These are phyloP conservation scores for Saccostrea cuccullata DNA, from an alignment of 1,140 invertebrate genomes.

Conservation along the genomic window DNA sequence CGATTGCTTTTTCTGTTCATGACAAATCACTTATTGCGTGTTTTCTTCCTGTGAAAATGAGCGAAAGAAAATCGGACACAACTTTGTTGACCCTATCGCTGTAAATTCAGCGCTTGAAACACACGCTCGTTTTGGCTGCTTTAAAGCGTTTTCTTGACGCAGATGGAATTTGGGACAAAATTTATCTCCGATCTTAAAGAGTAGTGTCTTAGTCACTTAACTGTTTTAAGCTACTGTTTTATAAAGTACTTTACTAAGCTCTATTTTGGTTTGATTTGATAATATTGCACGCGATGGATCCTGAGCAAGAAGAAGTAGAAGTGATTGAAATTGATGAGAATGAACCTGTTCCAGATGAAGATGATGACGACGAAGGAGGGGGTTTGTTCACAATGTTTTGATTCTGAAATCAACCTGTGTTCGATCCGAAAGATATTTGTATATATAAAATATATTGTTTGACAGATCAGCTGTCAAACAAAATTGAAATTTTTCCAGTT, in stretches of 20 bases:
- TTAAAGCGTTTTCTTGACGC: no score
- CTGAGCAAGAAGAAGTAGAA: constrained; percentile 44
- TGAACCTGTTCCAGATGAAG: constrained; percentile 52
- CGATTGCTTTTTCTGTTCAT: neutral
- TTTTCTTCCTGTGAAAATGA: no score
- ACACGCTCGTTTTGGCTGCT: no score
- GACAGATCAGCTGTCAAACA: neutral
- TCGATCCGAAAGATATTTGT: neutral
- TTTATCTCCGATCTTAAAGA: no score
- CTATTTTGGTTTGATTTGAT: neutral
- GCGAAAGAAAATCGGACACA: no score
- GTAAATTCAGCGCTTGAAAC: no score
- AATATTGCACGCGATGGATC: neutral
- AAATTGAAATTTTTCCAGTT: neutral
- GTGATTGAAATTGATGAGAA: constrained; percentile 57
- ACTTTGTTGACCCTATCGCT: no score
- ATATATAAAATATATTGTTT: neutral
- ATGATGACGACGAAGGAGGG: constrained; percentile 43
- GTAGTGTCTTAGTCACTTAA: no score
- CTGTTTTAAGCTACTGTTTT: no score
- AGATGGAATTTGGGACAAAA: no score
- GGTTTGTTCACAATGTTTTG: neutral
- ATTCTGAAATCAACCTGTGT: neutral
- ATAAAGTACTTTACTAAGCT: no score
- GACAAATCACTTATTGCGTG: neutral